A percentile compares a stretch with the other conserved stretches of the same genome.
phyloP scores from a whole-genome alignment of 37 sponge, comb jelly and placozoan genomes.

The Diacarnus erythraeanus region DNA sequence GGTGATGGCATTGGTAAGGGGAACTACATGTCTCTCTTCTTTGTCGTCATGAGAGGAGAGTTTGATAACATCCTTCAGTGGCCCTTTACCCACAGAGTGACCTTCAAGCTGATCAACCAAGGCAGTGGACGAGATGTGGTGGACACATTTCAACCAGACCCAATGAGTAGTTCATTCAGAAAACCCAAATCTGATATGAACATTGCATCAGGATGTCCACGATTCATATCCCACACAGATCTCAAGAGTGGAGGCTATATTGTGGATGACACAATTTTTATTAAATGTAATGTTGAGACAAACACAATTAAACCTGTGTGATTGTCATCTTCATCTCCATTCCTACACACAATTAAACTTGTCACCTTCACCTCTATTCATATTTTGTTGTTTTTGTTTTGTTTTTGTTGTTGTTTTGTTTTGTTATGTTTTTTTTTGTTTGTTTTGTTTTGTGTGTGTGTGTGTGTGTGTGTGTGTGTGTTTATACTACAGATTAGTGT shows the following conservation, averaged over 20 bases:
- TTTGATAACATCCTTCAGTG: constrained; percentile 81
- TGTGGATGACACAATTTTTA: constrained; percentile 67
- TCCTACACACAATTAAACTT: too few relatives aligned
- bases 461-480: too few relatives aligned
- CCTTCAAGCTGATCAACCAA: constrained; percentile 79
- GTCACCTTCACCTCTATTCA: too few relatives aligned
- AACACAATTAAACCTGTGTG: constrained; percentile 30
- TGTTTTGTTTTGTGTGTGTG: background rate
- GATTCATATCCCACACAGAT: constrained; percentile 48
- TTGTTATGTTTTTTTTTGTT: background rate
- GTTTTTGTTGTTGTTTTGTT: background rate
- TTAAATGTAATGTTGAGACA: constrained; percentile 58
- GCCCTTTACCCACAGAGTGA: constrained; percentile 78
- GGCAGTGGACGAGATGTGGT: constrained; percentile 44
- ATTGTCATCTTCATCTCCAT: too few relatives aligned
- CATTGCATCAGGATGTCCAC: constrained; percentile 73
- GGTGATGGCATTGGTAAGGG: constrained; percentile 84
- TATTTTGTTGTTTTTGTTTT: too few relatives aligned
- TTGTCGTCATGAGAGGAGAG: constrained; percentile 82
- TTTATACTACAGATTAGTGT: too few relatives aligned
- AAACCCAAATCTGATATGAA: constrained; percentile 83
- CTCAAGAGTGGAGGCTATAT: constrained; percentile 58
- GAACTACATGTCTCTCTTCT: constrained; percentile 74
- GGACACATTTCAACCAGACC: constrained; percentile 83
- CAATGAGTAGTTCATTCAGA: constrained; percentile 68